These are phyloP conservation scores for Cecidostiba fungosa DNA, from an alignment of 2,888 invertebrate species.

Conservation along the genomic window DNA sequence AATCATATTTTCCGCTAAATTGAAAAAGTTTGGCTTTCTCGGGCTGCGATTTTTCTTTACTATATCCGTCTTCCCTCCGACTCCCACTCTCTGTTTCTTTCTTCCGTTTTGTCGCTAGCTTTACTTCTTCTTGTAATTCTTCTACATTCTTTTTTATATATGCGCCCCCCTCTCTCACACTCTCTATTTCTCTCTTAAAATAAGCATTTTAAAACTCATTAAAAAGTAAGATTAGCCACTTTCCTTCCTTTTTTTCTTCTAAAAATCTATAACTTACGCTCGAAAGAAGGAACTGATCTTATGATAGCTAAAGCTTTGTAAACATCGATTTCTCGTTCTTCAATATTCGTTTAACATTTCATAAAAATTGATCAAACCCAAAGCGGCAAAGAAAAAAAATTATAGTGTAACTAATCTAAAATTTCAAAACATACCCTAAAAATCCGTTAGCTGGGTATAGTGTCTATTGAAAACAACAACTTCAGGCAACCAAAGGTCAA, in stretches of 20 bases:
- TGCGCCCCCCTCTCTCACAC: background rate
- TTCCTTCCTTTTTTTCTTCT: background rate
- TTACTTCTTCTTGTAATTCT: background rate
- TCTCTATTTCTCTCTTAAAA: background rate
- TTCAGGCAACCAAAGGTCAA: too few species aligned
- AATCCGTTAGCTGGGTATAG: too few species aligned
- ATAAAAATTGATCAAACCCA: too few species aligned
- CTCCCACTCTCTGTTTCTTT: background rate
- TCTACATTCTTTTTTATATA: background rate
- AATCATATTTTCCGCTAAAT: constrained; percentile 56
- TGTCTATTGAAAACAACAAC: too few species aligned
- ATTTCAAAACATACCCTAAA: too few species aligned
- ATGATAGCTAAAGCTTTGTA: background rate
- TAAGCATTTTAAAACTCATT: constrained; percentile 41
- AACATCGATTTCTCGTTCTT: constrained; percentile 1
- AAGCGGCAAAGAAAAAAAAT: background rate
- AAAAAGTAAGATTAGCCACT: constrained; percentile 20
- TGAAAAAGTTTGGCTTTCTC: constrained; percentile 53
- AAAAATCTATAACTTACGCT: constrained; percentile 17
- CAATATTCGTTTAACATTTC: background rate
- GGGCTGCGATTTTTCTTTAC: constrained; percentile 25
- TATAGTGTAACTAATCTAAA: too few species aligned
- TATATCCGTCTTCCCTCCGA: constrained; percentile 30
- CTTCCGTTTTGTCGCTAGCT: constrained; percentile 17
- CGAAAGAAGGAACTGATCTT: background rate